Evolutionary conservation across 2,113 vertebrate genomes (phyloP).

Genomic region (Pandion haliaetus): DNA sequence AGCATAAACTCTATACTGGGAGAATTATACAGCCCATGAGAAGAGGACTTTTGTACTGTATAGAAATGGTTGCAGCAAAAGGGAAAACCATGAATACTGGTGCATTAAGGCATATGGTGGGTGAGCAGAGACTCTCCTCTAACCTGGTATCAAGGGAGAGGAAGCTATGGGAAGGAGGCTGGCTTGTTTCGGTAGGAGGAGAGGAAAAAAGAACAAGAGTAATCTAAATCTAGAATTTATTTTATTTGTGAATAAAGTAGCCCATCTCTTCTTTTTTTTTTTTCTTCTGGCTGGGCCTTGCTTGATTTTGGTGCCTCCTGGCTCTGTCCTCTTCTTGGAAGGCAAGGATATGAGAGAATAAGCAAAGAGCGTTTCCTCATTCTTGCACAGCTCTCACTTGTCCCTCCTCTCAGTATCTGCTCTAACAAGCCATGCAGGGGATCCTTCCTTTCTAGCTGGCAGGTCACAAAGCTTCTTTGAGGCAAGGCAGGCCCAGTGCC

Average conservation of each 20-base stretch:
- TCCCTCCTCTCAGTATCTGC: neutral
- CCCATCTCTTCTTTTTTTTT: neutral
- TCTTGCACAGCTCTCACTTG: neutral
- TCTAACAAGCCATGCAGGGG: neutral
- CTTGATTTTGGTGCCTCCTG: neutral
- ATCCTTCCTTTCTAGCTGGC: neutral
- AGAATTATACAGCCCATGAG: neutral
- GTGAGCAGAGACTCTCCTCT: neutral
- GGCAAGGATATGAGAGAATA: neutral
- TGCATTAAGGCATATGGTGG: neutral
- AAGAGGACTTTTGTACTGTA: neutral
- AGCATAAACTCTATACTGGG: neutral
- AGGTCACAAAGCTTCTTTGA: neutral
- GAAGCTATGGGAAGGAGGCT: neutral
- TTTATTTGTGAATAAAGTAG: neutral
- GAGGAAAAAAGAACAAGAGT: neutral
- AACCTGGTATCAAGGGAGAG: neutral
- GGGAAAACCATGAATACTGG: neutral
- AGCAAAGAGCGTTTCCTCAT: neutral
- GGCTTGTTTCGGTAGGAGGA: neutral
- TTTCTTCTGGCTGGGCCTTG: neutral
- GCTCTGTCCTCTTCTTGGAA: neutral
- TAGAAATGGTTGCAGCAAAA: neutral
- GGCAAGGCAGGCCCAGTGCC: neutral
- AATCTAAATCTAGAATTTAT: neutral